Percentiles rank a stretch among this genome's conserved stretches.
Conservation (phyloP, 1,140 invertebrate genomes). For the Drosophila grimshawi region DNA sequence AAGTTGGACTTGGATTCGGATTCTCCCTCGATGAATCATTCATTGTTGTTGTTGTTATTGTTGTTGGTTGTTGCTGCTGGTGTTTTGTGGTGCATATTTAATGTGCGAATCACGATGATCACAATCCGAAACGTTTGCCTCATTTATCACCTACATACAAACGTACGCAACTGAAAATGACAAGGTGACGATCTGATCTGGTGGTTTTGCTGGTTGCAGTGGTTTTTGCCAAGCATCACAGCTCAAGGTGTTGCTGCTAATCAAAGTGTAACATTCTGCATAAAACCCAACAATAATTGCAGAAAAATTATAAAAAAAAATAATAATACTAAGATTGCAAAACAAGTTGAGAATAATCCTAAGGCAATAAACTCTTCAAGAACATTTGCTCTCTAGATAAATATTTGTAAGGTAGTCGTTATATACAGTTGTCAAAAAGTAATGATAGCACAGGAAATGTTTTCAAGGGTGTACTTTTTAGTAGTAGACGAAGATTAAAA, state of each 20-base stretch:
- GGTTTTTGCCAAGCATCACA: background rate
- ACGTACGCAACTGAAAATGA: background rate
- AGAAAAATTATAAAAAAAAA: background rate
- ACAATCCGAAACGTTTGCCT: constrained; percentile 42
- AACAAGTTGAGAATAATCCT: no score
- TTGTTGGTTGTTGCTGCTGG: no score
- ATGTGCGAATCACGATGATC: constrained; percentile 54
- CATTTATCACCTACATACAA: constrained; percentile 55
- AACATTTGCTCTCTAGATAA: no score
- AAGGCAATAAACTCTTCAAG: no score
- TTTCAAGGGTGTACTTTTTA: no score
- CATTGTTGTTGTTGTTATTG: constrained; percentile 14
- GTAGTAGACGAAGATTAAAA: no score
- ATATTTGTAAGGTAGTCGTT: no score
- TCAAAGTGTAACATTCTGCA: constrained; percentile 1
- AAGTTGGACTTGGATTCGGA: constrained; percentile 30
- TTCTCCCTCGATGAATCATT: constrained; percentile 3
- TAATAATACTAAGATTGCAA: no score
- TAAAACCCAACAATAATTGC: background rate
- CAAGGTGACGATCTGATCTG: constrained; percentile 23
- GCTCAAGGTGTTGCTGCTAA: constrained; percentile 10
- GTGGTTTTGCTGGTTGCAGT: constrained; percentile 20
- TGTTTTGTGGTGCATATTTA: constrained; percentile 25
- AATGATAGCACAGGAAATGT: no score
- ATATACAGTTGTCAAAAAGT: no score